phyloP scores from a whole-genome alignment of 2,113 vertebrate genomes.

The Argyrosomus japonicus region DNA sequence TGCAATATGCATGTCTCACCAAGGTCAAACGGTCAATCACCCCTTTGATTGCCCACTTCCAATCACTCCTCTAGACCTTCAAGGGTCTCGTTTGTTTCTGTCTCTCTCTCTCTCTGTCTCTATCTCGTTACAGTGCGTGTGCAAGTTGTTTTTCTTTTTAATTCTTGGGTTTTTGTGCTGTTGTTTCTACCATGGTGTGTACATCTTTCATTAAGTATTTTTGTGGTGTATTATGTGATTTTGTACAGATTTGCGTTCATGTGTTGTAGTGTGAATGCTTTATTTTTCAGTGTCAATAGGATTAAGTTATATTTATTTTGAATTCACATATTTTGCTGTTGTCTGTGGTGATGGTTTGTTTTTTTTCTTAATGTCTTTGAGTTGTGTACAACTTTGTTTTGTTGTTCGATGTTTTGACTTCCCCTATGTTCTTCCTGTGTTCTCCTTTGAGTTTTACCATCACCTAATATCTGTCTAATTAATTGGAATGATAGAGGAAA shows the following conservation, averaged over 20 bases:
- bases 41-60: conserved; percentile 55
- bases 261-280: conserved; percentile 34
- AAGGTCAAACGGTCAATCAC: conserved; percentile 71
- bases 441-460: conserved; percentile 54
- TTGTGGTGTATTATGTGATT: conserved; percentile 42
- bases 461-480: conserved; percentile 12
- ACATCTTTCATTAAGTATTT: conserved; percentile 28
- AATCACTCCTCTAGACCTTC: conserved; percentile 56
- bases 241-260: conserved; percentile 27
- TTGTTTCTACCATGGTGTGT: conserved; percentile 45
- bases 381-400: conserved; percentile 55
- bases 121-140: conserved; percentile 18
- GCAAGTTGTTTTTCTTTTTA: conserved; percentile 3
- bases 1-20: conserved; percentile 73
- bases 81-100: conserved; percentile 42
- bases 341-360: conserved; percentile 34
- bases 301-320: conserved; percentile 48
- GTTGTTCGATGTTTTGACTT: conserved; percentile 50
- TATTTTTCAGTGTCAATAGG: conserved; percentile 14
- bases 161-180: conserved; percentile 17
- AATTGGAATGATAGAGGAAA: conserved; percentile 44
- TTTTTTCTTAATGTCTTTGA: conserved; percentile 40
- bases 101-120: conserved; percentile 26
- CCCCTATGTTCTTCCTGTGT: conserved; percentile 61
- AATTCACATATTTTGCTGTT: conserved; percentile 48